These are phyloP conservation scores for Cistogaster globosa DNA, from an alignment of 2,888 invertebrate genomes.

Conservation along the genomic window DNA sequence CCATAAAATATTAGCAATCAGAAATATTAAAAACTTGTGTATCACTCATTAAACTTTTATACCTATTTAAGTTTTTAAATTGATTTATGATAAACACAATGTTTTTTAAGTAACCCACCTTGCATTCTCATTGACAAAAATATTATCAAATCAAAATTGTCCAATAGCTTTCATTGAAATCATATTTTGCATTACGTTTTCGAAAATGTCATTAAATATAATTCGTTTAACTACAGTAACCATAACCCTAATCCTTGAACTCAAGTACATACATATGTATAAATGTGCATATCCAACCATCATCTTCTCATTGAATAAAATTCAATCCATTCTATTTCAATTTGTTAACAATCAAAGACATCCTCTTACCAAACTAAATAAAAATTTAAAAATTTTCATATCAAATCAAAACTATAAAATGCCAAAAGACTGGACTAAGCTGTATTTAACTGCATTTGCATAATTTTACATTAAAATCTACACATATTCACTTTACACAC, in stretches of 20 bases:
- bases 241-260: conserved; percentile 10
- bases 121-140: conserved; percentile 34
- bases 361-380: conserved; percentile 50
- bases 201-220: conserved; percentile 72
- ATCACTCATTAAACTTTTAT: too few species aligned
- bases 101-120: conserved; percentile 40
- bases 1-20: too few species aligned
- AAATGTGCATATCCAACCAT: neutral
- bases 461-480: conserved; percentile 65
- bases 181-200: conserved; percentile 65
- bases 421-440: conserved; percentile 63
- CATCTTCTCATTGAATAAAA: conserved; percentile 42
- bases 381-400: conserved; percentile 60
- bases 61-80: too few species aligned
- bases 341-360: conserved; percentile 71
- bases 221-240: conserved; percentile 70
- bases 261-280: too few species aligned
- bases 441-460: conserved; percentile 69
- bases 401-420: conserved; percentile 68
- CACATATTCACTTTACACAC: too few species aligned
- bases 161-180: conserved; percentile 72
- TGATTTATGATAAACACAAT: too few species aligned
- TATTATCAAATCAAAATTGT: conserved; percentile 63
- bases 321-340: conserved; percentile 66
- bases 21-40: too few species aligned